Evolutionary conservation across 2,797 vertebrate species (phyloP).

Genomic region (Cichlasoma orientale): DNA sequence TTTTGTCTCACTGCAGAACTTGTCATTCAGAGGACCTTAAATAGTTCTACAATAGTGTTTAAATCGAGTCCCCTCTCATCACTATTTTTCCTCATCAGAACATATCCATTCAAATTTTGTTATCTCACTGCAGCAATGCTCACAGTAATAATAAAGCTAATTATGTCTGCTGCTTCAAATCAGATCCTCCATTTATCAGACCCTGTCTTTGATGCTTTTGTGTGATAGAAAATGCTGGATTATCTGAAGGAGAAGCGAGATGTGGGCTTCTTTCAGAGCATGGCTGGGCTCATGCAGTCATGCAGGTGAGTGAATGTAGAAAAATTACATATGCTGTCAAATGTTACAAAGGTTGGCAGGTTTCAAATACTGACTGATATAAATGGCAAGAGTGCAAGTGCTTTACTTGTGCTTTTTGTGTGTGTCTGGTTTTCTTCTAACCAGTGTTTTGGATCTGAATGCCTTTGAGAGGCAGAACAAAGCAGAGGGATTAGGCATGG

Average conservation of each 20-base stretch:
- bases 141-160: neutral
- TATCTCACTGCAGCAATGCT: neutral
- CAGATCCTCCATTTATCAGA: constrained; percentile 1
- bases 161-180: constrained; percentile 5
- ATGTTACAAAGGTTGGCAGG: constrained; percentile 15
- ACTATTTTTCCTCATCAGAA: neutral
- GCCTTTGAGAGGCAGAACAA: constrained; percentile 98
- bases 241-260: constrained; percentile 92
- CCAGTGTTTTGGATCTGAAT: constrained; percentile 94
- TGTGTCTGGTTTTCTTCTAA: constrained; percentile 12
- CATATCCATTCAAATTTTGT: neutral
- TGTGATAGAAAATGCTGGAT: constrained; percentile 93
- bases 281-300: constrained; percentile 90
- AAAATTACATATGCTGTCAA: neutral
- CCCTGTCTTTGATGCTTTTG: constrained; percentile 51
- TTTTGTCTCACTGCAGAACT: neutral
- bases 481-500: constrained; percentile 95
- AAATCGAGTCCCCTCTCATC: neutral
- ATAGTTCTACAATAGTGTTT: neutral
- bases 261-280: constrained; percentile 93
- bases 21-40: neutral
- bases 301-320: constrained; percentile 84
- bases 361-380: constrained; percentile 12
- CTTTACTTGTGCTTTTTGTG: constrained; percentile 12
- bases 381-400: constrained; percentile 1